Evolutionary conservation across 2,113 vertebrate genomes (phyloP), one percentile per base, ranked within the genome.

Genomic region (Pholis gunnellus): DNA sequence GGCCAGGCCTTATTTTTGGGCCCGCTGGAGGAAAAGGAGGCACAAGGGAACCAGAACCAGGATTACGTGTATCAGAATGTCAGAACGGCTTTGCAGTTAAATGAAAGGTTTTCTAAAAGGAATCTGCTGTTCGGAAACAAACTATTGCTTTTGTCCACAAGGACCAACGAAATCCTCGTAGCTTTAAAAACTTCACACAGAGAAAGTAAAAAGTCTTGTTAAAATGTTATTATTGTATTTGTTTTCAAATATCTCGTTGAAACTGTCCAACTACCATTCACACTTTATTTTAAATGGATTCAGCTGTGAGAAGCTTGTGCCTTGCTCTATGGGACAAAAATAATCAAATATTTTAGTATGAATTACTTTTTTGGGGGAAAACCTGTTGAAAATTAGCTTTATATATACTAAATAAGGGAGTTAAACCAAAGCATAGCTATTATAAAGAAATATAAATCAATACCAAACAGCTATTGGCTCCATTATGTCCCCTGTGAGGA

Each of bases 211-310:
- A 78, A 70, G 18, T 46, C 4, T 15, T 1, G 11, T 42, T 65
- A 8, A 46, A 46, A 46, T 15, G 15, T 13, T 44, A 2, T 70
- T 6, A 22, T 59, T 27, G 59, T 22, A 25, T 18, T 67, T 42
- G 38, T 72, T 84, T 68, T 27, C 18, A 6, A 10, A 69, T 8
- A 61, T 70, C 48, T 75, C 61, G 61, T 11, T 60, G 18, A 65
- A 79, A 31, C 27, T 64, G 31, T 52, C 46, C 9, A 46, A 68
- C 9, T 15, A n/a, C 14, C 27, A 5, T 50, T 27, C 42, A 25
- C 18, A 70, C 42, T 66, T 76, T 67, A 38, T 48, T 67, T 40
- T 9, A 50, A 68, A 25, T 25, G 1, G 5, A 46, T 74, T 20
- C 40, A 27, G 34, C n/a, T 22, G 74, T 56, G 61, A 66, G 22